A percentile compares a stretch with the other conserved stretches of the same genome.
Evolutionary conservation across 2,797 vertebrate genomes (phyloP).

Genomic region (Tinamus major): DNA sequence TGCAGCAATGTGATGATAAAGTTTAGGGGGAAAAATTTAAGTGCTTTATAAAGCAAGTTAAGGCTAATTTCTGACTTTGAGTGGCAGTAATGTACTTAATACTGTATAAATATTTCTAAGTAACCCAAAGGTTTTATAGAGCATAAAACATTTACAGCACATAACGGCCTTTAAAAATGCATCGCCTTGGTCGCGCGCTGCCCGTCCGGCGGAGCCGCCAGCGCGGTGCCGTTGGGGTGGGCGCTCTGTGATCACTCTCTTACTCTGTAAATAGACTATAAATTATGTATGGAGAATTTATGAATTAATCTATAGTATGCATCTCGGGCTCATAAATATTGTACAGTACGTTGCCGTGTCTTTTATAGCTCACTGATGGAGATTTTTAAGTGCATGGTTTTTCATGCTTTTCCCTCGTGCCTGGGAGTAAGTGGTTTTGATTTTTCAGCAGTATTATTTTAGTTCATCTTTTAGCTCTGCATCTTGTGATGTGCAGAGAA

Average conservation of each 20-base stretch:
- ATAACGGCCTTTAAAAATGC: conserved; percentile 19
- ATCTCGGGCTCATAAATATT: conserved; percentile 68
- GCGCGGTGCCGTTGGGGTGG: neutral
- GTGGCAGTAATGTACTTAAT: neutral
- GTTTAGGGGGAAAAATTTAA: neutral
- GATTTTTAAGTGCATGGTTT: conserved; percentile 28
- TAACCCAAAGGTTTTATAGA: conserved; percentile 43
- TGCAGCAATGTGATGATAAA: neutral
- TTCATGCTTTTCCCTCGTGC: neutral
- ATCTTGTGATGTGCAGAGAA: neutral
- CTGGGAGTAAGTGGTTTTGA: conserved; percentile 20
- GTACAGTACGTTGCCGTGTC: conserved; percentile 2
- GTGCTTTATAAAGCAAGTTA: neutral
- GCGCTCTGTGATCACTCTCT: conserved; percentile 45
- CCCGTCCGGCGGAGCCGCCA: too few relatives aligned
- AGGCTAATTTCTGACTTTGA: conserved; percentile 18
- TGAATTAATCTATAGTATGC: conserved; percentile 69
- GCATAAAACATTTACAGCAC: conserved; percentile 47
- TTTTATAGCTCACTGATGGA: neutral
- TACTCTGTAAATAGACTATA: conserved; percentile 62
- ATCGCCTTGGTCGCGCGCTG: too few relatives aligned
- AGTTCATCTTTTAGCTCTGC: neutral
- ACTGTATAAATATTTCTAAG: conserved; percentile 36
- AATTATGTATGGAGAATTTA: conserved; percentile 71
- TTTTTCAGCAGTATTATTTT: conserved; percentile 30